Evolutionary conservation across 2,113 vertebrate genomes (phyloP).

Genomic region (Melierax canorus): DNA sequence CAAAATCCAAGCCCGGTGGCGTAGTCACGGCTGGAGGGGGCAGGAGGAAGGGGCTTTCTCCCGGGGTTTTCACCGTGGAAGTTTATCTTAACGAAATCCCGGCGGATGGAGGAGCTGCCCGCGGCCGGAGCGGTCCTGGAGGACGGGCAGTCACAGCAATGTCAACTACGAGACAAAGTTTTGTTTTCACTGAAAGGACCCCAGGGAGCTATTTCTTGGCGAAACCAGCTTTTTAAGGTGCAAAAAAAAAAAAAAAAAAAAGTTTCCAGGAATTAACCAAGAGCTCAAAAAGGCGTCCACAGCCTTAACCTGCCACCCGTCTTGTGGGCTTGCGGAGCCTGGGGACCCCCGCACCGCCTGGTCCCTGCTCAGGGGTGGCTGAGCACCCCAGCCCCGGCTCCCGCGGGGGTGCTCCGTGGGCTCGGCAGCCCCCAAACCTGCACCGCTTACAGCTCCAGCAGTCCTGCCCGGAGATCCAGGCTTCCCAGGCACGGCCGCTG

Average conservation of each 20-base stretch:
- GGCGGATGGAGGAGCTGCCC: not conserved
- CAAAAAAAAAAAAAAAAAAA: not conserved
- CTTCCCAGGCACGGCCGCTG: not conserved
- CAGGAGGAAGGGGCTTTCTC: not conserved
- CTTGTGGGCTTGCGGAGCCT: not conserved
- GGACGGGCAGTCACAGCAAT: not conserved
- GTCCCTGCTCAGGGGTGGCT: too few relatives aligned
- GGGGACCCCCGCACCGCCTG: not conserved
- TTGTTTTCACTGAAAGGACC: not conserved
- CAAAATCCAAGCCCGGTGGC: not conserved
- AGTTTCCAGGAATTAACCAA: not conserved
- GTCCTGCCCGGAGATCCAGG: not conserved
- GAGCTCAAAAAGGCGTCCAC: not conserved
- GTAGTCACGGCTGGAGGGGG: not conserved
- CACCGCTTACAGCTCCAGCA: not conserved
- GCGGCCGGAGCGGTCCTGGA: fast-evolving
- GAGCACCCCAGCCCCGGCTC: not conserved
- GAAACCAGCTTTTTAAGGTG: not conserved
- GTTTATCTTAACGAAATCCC: not conserved
- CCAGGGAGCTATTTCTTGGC: not conserved
- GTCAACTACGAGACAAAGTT: not conserved
- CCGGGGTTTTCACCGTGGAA: fast-evolving
- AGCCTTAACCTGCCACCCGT: not conserved
- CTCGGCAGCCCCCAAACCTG: not conserved
- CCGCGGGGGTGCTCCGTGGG: fast-evolving